phyloP scores from a whole-genome alignment of 2,113 vertebrate species.

The Xiphias gladius region DNA sequence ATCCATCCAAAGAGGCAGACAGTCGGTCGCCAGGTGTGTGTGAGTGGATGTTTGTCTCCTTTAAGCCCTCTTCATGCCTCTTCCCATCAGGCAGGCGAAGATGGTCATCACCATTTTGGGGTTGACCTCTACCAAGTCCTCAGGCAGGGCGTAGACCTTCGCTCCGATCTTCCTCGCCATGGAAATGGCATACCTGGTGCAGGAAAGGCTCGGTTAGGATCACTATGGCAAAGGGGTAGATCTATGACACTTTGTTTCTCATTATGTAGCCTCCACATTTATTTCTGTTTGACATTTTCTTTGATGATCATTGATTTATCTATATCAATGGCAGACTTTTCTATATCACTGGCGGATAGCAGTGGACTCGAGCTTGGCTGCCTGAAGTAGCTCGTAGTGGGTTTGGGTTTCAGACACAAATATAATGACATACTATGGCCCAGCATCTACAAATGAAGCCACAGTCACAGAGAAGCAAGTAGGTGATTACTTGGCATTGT shows the following conservation, averaged over 20 bases:
- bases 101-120: slow-evolving; percentile 97
- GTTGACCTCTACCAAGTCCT: slow-evolving; percentile 93
- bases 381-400: too few relatives aligned
- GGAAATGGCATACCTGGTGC: slow-evolving; percentile 90
- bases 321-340: too few relatives aligned
- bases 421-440: not conserved
- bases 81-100: slow-evolving; percentile 85
- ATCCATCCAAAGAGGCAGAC: slow-evolving; percentile 57
- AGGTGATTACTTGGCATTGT: slow-evolving; percentile 93
- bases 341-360: too few relatives aligned
- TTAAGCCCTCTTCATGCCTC: slow-evolving; percentile 75
- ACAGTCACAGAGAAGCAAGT: not conserved
- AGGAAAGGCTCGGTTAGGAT: slow-evolving; percentile 11
- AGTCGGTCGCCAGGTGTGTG: slow-evolving; percentile 70
- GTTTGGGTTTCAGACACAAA: not conserved
- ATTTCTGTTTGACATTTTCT: not conserved
- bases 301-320: not conserved
- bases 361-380: too few relatives aligned
- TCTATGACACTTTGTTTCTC: not conserved
- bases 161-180: slow-evolving; percentile 95
- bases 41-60: not conserved
- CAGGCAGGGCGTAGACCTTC: slow-evolving; percentile 93
- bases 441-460: not conserved
- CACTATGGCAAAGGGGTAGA: not conserved
- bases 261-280: not conserved